phyloP scores from a whole-genome alignment of 2,113 vertebrate species.

The Atherinomorus stipes region DNA sequence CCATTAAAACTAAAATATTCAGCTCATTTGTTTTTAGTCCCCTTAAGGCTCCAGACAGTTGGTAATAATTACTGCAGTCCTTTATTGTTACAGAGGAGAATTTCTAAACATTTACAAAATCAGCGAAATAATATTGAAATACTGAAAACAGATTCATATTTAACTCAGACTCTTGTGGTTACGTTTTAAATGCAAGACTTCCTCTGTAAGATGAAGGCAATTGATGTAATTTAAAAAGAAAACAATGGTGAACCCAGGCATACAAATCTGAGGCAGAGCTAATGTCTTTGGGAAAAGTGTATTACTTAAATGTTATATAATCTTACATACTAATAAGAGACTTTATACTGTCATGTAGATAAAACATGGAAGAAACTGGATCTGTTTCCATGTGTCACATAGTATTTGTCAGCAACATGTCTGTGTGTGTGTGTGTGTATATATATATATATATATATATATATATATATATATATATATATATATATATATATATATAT shows the following conservation, averaged over 20 bases:
- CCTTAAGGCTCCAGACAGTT: conserved; percentile 8
- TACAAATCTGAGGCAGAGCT: background rate
- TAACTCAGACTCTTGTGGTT: background rate
- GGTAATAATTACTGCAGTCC: conserved; percentile 12
- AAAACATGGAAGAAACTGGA: too few relatives aligned
- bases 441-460: too few relatives aligned
- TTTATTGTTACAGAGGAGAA: conserved; percentile 49
- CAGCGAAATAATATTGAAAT: conserved; percentile 2
- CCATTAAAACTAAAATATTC: conserved; percentile 3
- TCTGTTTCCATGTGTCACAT: too few relatives aligned
- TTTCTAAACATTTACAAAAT: conserved; percentile 21
- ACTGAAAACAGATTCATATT: conserved; percentile 19
- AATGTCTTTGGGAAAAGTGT: background rate
- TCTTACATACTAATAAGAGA: background rate
- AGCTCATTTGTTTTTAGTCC: conserved; percentile 20
- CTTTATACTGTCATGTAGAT: too few relatives aligned
- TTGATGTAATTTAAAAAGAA: conserved; percentile 3
- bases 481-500: too few relatives aligned
- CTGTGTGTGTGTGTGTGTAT: too few relatives aligned
- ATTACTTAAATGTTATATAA: background rate
- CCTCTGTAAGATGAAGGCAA: background rate
- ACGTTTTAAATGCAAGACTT: background rate
- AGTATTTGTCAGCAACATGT: too few relatives aligned
- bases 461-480: too few relatives aligned
- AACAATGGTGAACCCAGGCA: conserved; percentile 18